These are phyloP conservation scores for Pipistrellus pygmaeus DNA, from an alignment of 2,797 vertebrate genomes.

Conservation along the genomic window DNA sequence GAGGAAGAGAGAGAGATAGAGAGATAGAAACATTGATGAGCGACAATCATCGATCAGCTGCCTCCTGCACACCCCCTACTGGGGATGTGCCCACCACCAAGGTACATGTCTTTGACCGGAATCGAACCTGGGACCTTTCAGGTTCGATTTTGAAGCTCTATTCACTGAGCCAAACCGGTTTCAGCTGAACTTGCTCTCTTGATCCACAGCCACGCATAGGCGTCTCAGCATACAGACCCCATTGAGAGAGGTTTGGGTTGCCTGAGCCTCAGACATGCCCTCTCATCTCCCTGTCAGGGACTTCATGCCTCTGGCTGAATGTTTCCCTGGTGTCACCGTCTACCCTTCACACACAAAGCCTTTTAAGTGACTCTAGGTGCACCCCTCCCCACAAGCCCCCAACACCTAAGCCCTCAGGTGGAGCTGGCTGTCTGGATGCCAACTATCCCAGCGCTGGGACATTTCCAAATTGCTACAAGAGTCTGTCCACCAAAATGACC, in stretches of 20 bases:
- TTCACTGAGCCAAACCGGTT: too few species aligned
- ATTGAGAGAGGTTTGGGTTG: not conserved
- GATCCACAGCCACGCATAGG: not conserved
- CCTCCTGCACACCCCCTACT: too few species aligned
- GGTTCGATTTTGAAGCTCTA: too few species aligned
- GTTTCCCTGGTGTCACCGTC: not conserved
- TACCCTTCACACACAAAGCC: not conserved
- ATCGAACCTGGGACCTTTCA: too few species aligned
- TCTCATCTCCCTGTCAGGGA: not conserved
- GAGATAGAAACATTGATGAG: too few species aligned
- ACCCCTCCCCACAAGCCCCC: not conserved
- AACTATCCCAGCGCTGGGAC: not conserved
- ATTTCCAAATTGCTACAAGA: not conserved
- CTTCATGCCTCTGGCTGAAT: not conserved
- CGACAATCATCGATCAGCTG: too few species aligned
- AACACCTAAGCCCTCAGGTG: not conserved
- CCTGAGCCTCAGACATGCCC: not conserved
- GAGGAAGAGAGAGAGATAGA: too few species aligned
- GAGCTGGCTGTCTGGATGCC: not conserved
- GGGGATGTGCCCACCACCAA: too few species aligned
- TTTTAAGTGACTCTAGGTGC: not conserved
- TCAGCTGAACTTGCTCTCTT: not conserved
- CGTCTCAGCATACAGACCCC: not conserved
- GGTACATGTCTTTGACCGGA: too few species aligned
- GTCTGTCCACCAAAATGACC: not conserved